phyloP scores from a whole-genome alignment of 2,113 vertebrate species.

The Phaethon lepturus region DNA sequence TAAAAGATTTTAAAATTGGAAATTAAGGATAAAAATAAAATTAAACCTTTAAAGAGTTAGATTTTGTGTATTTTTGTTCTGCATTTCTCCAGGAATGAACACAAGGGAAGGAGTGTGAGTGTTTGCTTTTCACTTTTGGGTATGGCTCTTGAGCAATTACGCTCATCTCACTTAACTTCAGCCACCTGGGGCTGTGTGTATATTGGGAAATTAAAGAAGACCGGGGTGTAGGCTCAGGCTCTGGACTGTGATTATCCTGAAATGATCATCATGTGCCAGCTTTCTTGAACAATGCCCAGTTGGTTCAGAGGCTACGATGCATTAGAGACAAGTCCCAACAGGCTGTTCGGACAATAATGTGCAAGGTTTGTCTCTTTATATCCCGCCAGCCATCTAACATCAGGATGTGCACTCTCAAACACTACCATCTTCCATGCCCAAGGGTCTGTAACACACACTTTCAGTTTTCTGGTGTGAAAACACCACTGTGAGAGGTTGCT shows the following conservation, averaged over 20 bases:
- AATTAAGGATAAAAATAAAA: not conserved
- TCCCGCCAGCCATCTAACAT: not conserved
- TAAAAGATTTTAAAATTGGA: not conserved
- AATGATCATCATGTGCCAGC: not conserved
- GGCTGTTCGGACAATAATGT: fast-evolving
- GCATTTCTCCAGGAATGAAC: not conserved
- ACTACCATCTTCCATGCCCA: not conserved
- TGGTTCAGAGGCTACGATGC: not conserved
- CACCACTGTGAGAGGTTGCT: not conserved
- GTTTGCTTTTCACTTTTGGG: not conserved
- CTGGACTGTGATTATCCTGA: not conserved
- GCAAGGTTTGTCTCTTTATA: not conserved
- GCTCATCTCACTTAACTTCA: not conserved
- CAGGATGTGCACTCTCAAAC: not conserved
- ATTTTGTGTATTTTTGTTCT: not conserved
- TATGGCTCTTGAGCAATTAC: not conserved
- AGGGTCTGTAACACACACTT: not conserved
- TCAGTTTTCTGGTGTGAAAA: not conserved
- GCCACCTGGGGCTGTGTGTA: not conserved
- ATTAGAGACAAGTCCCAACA: not conserved
- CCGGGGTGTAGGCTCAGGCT: not conserved
- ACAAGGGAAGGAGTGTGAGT: not conserved
- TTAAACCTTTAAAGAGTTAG: not conserved
- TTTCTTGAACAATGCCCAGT: not conserved
- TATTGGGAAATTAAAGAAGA: not conserved